Conservation (phyloP, 2,113 vertebrate species). For the Gallinago undulata region DNA sequence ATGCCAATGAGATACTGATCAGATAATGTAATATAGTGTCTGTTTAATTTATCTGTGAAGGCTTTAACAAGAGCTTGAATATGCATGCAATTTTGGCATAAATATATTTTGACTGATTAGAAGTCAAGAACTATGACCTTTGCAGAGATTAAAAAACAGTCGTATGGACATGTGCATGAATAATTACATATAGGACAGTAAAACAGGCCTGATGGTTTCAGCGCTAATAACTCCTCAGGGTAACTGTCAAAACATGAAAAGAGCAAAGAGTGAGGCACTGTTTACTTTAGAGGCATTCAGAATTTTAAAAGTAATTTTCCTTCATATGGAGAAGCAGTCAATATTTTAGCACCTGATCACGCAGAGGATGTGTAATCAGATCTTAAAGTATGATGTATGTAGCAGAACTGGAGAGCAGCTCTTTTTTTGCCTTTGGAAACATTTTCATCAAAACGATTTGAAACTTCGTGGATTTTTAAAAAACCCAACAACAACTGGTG, state of each 20-base stretch:
- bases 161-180: constrained; percentile 2
- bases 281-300: constrained; percentile 44
- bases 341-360: neutral
- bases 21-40: neutral
- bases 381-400: neutral
- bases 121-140: constrained; percentile 55
- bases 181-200: constrained; percentile 34
- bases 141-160: constrained; percentile 30
- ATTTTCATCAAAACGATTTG: constrained; percentile 21
- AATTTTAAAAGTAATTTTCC: constrained; percentile 27
- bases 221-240: constrained; percentile 28
- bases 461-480: neutral
- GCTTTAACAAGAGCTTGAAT: constrained; percentile 7
- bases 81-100: neutral
- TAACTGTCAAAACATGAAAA: constrained; percentile 32
- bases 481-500: constrained; percentile 14
- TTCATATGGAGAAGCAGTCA: constrained; percentile 23
- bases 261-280: constrained; percentile 23
- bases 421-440: constrained; percentile 1
- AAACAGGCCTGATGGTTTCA: constrained; percentile 43
- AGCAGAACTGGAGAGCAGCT: neutral
- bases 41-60: neutral
- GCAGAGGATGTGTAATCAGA: neutral
- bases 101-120: constrained; percentile 47
- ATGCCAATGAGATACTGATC: neutral